Evolutionary conservation across 2,888 invertebrate species (phyloP), one percentile per base, ranked within the genome.

Genomic region (Scaptodrosophila latifasciaeformis): DNA sequence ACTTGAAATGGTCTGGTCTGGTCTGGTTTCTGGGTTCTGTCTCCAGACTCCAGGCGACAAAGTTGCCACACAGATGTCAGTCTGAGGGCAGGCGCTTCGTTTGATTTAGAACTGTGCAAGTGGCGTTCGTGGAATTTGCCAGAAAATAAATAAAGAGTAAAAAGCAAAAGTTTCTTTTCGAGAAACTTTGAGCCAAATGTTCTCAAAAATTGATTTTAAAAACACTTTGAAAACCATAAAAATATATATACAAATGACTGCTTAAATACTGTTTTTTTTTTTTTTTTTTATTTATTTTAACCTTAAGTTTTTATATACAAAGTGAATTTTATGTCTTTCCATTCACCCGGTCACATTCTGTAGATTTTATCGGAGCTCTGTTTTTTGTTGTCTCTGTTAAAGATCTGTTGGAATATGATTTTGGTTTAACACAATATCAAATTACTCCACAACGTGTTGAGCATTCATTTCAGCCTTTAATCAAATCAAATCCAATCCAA

Each of bases 71-170:
- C 77, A 77, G 66, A 70, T 74, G 72, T 74, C 72, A 77, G 70
- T 49, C 62, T 70, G 74, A 63, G n/a, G n/a, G n/a, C n/a, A n/a
- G 72, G 72, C 72, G 72, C 72, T 77, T 58, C 74, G 62, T 66
- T 74, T 82, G 81, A 81, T 81, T 82, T 81, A 81, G 67, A 82
- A 77, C 78, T 70, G 68, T 80, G 81, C 74, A 74, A 71, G 63
- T 74, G 67, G 67, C 70, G 63, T 75, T 75, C 78, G 75, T 61
- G 61, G 78, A 75, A 48, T 2, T 12, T 40, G 40, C 24, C 3
- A 2, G n/a, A 2, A n/a, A 3, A 4, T n/a, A 27, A 6, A 9
- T 27, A 9, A 27, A 5, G 9, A 27, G 27, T n/a, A n/a, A n/a
- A n/a, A n/a, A n/a, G 34, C 34, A 10, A 34, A 34, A 34, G 1